These are phyloP conservation scores for Mesochorus sp. DNA, from an alignment of 2,888 invertebrate genomes.

Conservation along the genomic window DNA sequence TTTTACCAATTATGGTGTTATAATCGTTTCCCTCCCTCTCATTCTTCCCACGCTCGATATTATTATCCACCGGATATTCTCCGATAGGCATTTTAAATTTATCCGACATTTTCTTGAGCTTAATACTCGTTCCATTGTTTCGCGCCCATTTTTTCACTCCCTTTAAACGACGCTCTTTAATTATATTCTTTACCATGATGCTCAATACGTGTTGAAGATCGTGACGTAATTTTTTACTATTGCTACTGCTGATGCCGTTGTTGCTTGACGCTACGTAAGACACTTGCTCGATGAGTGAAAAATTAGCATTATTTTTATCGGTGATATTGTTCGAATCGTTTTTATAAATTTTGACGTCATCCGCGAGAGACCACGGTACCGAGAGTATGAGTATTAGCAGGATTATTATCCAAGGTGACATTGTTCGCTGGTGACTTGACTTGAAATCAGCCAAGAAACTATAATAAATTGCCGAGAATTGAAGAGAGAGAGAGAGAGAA, in stretches of 20 bases:
- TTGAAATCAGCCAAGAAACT: not conserved
- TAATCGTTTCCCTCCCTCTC: not conserved
- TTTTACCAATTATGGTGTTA: not conserved
- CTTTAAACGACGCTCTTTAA: constrained; percentile 9
- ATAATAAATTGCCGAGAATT: not conserved
- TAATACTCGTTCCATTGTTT: not conserved
- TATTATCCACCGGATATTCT: constrained; percentile 17
- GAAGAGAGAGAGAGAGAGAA: not conserved
- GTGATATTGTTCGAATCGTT: not conserved
- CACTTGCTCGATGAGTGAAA: not conserved
- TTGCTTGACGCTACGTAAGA: not conserved
- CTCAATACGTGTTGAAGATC: constrained; percentile 41
- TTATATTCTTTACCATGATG: constrained; percentile 39
- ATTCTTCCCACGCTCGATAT: not conserved
- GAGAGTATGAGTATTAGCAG: constrained; percentile 43
- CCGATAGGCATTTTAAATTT: constrained; percentile 15
- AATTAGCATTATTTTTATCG: not conserved
- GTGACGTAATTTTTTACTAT: constrained; percentile 22
- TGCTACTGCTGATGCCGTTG: not conserved
- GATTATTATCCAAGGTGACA: constrained; percentile 48
- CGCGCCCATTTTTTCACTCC: not conserved
- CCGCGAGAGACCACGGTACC: not conserved
- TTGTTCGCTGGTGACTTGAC: constrained; percentile 8
- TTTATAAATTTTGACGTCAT: not conserved
- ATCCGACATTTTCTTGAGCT: not conserved